Conservation (phyloP, 2,888 invertebrate genomes). For the Eupithecia centaureata region DNA sequence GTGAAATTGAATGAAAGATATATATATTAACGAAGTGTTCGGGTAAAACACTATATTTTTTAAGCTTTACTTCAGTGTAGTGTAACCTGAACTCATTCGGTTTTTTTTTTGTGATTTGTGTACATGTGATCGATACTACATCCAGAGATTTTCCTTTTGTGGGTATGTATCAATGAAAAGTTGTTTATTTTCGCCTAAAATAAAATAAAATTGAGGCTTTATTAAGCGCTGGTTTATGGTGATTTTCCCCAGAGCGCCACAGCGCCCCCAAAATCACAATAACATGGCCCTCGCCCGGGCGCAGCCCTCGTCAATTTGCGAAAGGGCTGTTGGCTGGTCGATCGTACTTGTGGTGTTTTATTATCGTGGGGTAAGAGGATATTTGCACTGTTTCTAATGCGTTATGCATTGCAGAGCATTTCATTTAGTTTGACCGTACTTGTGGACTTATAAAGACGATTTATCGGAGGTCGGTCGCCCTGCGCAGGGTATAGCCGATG, state of each 20-base stretch:
- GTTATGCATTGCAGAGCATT: slow-evolving; percentile 15
- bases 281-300: slow-evolving; percentile 32
- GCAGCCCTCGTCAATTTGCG: slow-evolving; percentile 41
- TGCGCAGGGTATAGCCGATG: neutral
- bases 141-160: slow-evolving; percentile 56
- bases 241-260: slow-evolving; percentile 58
- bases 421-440: slow-evolving; percentile 1
- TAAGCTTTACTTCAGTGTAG: slow-evolving; percentile 40
- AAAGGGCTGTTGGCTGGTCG: slow-evolving; percentile 39
- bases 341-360: slow-evolving; percentile 58
- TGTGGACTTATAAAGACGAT: neutral
- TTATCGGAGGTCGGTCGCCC: neutral
- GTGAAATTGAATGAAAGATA: slow-evolving; percentile 23
- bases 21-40: slow-evolving; percentile 16
- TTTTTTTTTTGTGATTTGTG: slow-evolving; percentile 58
- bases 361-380: slow-evolving; percentile 63
- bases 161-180: slow-evolving; percentile 77
- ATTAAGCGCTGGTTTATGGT: slow-evolving; percentile 39
- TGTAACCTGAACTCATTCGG: slow-evolving; percentile 5
- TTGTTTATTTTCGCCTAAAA: slow-evolving; percentile 37
- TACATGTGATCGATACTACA: slow-evolving; percentile 76
- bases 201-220: slow-evolving; percentile 39
- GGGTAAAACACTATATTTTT: slow-evolving; percentile 12
- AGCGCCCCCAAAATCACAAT: slow-evolving; percentile 55
- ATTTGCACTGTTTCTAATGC: slow-evolving; percentile 39